Evolutionary conservation across 2,113 vertebrate species (phyloP), one percentile per base, ranked within the genome.

Genomic region (Toxotes jaculatrix): DNA sequence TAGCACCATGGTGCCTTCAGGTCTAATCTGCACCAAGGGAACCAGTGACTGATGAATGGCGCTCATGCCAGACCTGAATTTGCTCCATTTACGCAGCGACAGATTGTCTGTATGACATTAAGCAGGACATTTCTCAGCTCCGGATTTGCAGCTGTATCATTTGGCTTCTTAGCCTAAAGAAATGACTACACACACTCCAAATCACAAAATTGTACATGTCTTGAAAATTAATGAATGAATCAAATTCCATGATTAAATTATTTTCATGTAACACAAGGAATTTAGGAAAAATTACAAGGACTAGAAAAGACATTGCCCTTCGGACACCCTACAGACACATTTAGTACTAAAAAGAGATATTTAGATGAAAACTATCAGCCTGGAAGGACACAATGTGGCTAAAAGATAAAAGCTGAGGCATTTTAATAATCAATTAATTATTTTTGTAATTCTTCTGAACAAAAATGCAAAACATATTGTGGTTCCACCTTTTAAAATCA

Each of bases 11-110:
- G 40, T 80, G 72, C 69, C 61, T 53, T 79, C 40, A 16, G 64
- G 71, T 76, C 61, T 36, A 72, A 47, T 53, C 73, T 40, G 23
- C 69, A 81, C 62, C 67, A 53, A 62, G 4, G 36, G 68, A 75
- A 72, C 60, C 78, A 71, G 16, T 68, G 53, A 81, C 59, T 75
- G 47, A 68, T 47, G 31, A 49, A 19, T 42, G 53, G 38, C 7
- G 27, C 16, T 60, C 49, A 43, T 31, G 31, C 13, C 47, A 74
- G 62, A 42, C 32, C 31, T 53, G 0, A 14, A n/a, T 74, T 51
- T 55, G 38, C 23, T 32, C 45, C 31, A 76, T 38, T 72, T 65
- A 40, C 63, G 63, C 42, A 47, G 31, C 36, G 36, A 61, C 53
- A n/a, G 16, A 76, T 12, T 5, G 34, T 60, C 43, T 65, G 27